Conservation (phyloP, 2,797 vertebrate species). For the Moxostoma hubbsi region DNA sequence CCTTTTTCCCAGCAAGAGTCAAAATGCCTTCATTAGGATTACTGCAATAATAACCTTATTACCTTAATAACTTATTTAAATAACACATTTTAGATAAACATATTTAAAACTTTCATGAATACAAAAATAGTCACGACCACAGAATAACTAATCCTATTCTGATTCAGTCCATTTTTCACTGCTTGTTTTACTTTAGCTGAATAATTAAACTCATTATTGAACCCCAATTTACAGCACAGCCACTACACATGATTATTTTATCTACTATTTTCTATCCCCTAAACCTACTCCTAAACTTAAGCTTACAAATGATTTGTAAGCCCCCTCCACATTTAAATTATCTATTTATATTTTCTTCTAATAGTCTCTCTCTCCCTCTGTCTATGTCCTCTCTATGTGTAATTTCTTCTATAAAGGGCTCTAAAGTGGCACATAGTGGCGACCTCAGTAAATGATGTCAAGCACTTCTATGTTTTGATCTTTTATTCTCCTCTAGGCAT, state of each 20-base stretch:
- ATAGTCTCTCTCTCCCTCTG: neutral
- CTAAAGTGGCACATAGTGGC: slow-evolving; percentile 8
- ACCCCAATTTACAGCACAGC: neutral
- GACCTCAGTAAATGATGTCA: neutral
- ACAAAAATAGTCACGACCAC: neutral
- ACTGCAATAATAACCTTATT: too few species aligned
- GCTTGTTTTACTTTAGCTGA: neutral
- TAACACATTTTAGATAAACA: neutral
- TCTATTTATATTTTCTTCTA: slow-evolving; percentile 18
- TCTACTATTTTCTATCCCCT: neutral
- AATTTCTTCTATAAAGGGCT: slow-evolving; percentile 21
- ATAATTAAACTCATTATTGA: neutral
- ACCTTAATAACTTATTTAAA: neutral
- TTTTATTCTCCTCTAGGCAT: neutral
- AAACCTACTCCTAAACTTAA: too few species aligned
- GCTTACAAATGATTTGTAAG: too few species aligned
- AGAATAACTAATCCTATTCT: neutral
- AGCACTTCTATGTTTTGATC: slow-evolving; percentile 12
- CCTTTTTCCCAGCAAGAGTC: too few species aligned
- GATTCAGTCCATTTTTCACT: neutral
- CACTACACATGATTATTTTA: slow-evolving; percentile 15
- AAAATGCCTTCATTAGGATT: too few species aligned
- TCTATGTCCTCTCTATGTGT: neutral
- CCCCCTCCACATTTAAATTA: neutral
- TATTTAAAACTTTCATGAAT: neutral